Conservation (phyloP, 2,113 vertebrate species). For the Rhynchopsitta pachyrhyncha region DNA sequence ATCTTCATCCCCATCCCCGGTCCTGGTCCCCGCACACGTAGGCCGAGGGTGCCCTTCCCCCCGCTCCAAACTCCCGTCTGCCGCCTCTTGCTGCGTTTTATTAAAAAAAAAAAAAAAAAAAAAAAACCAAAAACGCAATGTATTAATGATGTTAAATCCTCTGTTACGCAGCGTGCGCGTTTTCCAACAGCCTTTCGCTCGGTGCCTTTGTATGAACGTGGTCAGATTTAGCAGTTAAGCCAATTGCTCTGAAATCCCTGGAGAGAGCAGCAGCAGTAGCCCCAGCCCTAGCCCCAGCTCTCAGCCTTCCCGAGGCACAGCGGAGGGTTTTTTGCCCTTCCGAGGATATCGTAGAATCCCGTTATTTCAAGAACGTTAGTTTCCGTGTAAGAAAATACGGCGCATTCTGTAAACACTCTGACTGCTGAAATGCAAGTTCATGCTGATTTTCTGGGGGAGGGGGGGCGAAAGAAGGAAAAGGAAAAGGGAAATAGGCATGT, state of each 20-base stretch:
- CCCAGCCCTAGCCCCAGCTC: background rate
- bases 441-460: background rate
- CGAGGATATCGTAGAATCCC: background rate
- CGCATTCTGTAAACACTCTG: slow-evolving; percentile 10
- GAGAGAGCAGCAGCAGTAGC: slow-evolving; percentile 10
- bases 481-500: background rate
- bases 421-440: background rate
- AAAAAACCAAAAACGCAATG: background rate
- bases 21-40: background rate
- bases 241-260: slow-evolving; percentile 59
- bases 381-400: background rate
- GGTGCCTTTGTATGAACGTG: slow-evolving; percentile 60
- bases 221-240: slow-evolving; percentile 67
- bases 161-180: background rate
- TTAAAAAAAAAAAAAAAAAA: background rate
- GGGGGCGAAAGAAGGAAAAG: no score
- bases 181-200: slow-evolving; percentile 10
- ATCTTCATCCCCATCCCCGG: background rate
- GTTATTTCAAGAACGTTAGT: slow-evolving; percentile 28
- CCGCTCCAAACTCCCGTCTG: background rate
- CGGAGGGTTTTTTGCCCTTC: background rate
- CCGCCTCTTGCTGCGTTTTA: background rate
- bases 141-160: slow-evolving; percentile 56
- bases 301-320: background rate
- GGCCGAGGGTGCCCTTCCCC: background rate